Evolutionary conservation across 2,797 vertebrate species (phyloP).

Genomic region (Phoebastria nigripes): DNA sequence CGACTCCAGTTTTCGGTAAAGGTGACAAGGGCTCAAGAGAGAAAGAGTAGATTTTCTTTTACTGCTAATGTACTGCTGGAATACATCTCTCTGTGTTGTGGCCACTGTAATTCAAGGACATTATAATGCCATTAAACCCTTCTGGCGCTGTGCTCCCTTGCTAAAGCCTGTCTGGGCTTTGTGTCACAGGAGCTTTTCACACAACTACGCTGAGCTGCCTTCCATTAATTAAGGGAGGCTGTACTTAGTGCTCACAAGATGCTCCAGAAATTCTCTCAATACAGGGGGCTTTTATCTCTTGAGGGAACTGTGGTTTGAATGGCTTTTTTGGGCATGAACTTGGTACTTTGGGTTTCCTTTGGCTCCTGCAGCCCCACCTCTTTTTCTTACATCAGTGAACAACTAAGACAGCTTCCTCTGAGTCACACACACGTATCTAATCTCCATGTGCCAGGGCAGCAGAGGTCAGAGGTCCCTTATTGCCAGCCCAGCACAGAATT

Average conservation of each 20-base stretch:
- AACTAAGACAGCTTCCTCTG: neutral
- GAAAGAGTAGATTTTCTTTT: neutral
- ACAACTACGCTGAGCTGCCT: neutral
- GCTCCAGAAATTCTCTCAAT: neutral
- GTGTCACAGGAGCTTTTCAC: conserved; percentile 27
- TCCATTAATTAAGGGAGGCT: conserved; percentile 19
- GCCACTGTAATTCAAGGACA: neutral
- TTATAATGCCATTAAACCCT: conserved; percentile 51
- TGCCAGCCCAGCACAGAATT: neutral
- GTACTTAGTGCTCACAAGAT: neutral
- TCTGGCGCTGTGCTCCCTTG: neutral
- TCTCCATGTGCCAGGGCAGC: neutral
- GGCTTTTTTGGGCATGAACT: neutral
- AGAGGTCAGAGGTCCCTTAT: neutral
- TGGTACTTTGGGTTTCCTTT: neutral
- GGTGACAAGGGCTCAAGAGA: neutral
- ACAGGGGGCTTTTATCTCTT: conserved; percentile 9
- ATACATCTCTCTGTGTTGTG: neutral
- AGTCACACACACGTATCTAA: neutral
- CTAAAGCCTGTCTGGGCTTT: conserved; percentile 25
- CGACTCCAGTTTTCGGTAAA: neutral
- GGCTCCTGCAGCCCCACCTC: neutral
- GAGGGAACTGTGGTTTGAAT: neutral
- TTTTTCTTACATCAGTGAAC: neutral
- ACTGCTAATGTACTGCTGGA: neutral